Percentiles rank a stretch among this genome's conserved stretches.
Conservation (phyloP, 2,113 vertebrate species). For the Ciconia stormi region DNA sequence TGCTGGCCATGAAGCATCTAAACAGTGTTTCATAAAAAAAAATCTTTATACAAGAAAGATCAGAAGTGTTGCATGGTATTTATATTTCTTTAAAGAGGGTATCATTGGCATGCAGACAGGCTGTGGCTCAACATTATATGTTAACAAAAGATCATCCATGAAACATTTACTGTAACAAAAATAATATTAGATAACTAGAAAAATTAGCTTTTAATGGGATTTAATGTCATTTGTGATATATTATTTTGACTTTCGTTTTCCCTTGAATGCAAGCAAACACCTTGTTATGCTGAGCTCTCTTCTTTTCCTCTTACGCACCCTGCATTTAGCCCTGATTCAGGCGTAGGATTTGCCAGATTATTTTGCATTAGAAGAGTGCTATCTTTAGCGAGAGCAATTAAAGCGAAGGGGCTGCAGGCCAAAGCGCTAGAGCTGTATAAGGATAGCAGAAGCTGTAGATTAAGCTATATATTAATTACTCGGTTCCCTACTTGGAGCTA, state of each 20-base stretch:
- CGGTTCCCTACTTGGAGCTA: constrained; percentile 28
- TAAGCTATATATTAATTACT: constrained; percentile 63
- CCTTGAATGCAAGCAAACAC: not conserved
- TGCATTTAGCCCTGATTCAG: not conserved
- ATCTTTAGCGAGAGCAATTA: constrained; percentile 69
- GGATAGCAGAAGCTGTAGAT: constrained; percentile 42
- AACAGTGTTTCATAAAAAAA: constrained; percentile 9
- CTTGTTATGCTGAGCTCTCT: not conserved
- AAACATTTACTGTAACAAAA: not conserved
- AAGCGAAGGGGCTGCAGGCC: constrained; percentile 69
- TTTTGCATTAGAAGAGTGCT: constrained; percentile 50
- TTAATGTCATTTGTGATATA: not conserved
- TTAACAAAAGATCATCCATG: not conserved
- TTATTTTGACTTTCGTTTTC: not conserved
- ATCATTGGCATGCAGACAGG: not conserved
- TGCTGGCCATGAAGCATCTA: not conserved
- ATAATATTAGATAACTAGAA: not conserved
- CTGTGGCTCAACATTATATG: not conserved
- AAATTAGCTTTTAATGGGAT: not conserved
- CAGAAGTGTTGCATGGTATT: not conserved
- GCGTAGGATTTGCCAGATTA: constrained; percentile 48
- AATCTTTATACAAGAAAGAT: not conserved
- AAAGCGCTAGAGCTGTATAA: constrained; percentile 24
- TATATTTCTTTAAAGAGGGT: constrained; percentile 1
- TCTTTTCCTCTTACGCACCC: not conserved